phyloP scores from a whole-genome alignment of 1,140 invertebrate genomes.

The Meloidogyne hapla region DNA sequence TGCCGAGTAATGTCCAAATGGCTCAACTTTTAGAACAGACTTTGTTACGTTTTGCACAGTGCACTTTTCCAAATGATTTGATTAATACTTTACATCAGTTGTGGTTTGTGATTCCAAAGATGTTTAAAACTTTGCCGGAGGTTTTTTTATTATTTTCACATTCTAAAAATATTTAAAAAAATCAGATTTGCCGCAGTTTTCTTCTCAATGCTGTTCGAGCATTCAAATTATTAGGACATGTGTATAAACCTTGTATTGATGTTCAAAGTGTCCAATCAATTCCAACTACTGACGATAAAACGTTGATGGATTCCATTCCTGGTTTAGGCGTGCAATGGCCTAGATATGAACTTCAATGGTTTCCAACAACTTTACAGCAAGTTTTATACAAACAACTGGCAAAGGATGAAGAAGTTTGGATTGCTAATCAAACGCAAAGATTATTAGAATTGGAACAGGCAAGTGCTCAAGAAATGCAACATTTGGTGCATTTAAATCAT shows the following conservation, averaged over 20 bases:
- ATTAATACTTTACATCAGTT: neutral
- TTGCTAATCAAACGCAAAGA: slow-evolving; percentile 6
- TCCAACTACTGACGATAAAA: neutral
- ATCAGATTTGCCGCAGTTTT: slow-evolving; percentile 11
- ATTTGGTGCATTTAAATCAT: slow-evolving; percentile 12
- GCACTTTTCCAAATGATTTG: slow-evolving; percentile 13
- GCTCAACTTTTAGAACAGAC: slow-evolving; percentile 14
- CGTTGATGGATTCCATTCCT: neutral
- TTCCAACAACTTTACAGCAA: slow-evolving; percentile 12
- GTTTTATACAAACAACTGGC: neutral
- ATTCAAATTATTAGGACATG: slow-evolving; percentile 12
- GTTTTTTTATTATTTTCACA: neutral
- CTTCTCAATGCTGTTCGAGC: slow-evolving; percentile 5
- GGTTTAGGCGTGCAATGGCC: slow-evolving; percentile 7
- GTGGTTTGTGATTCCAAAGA: neutral
- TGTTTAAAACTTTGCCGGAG: neutral
- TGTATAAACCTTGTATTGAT: neutral
- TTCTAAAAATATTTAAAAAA: too few relatives aligned
- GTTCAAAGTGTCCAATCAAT: neutral
- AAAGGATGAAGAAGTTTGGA: neutral
- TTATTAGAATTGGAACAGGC: slow-evolving; percentile 18
- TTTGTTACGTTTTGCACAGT: slow-evolving; percentile 15
- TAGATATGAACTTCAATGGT: slow-evolving; percentile 13
- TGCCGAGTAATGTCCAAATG: slow-evolving; percentile 2
- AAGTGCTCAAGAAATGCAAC: slow-evolving; percentile 13